Evolutionary conservation across 1,140 invertebrate genomes (phyloP), one percentile per base, ranked within the genome.

Genomic region (Acyrthosiphon pisum): DNA sequence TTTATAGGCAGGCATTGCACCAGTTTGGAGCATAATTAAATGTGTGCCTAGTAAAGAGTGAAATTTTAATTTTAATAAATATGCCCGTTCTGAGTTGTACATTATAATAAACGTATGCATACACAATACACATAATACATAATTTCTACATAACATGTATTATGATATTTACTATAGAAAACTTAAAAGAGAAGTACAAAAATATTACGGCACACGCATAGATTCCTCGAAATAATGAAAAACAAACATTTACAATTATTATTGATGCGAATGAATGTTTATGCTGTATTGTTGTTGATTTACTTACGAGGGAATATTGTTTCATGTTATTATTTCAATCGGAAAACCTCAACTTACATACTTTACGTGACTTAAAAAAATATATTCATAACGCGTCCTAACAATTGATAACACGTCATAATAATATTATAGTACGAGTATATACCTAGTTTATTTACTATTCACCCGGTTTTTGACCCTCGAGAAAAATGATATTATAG

Each of bases 221-320:
- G 26, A 84, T 84, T 84, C 9, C 83, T 84, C 83, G 3, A 11
- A 37, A 41, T 41, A 84, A 86, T 86, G 84, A 46, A 86, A 44
- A 46, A 22, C 26, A 30, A 86, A 46, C 26, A 86, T 86, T 46
- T n/a, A 46, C 46, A n/a, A 50, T 48, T n/a, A n/a, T n/a, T n/a
- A n/a, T n/a, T 48, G 30, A 87, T 22, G 30, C 46, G 26, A 87
- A 48, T 87, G 46, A 23, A 87, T 30, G 44, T 87, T 88, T 89
- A 23, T 53, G 30, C 50, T 37, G 87, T 37, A 89, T n/a, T 88
- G n/a, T 53, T 89, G 35, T 53, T 89, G 88, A 89, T 56, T 89
- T 89, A 56, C 50, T 56, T 14, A 48, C 46, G 22, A 56, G 9
- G 22, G 9, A 41, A 56, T 50, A 50, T 41, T 56, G 37, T 89